Evolutionary conservation across 2,888 invertebrate genomes (phyloP), one percentile per base, ranked within the genome.

Genomic region (Pheosia tremula): DNA sequence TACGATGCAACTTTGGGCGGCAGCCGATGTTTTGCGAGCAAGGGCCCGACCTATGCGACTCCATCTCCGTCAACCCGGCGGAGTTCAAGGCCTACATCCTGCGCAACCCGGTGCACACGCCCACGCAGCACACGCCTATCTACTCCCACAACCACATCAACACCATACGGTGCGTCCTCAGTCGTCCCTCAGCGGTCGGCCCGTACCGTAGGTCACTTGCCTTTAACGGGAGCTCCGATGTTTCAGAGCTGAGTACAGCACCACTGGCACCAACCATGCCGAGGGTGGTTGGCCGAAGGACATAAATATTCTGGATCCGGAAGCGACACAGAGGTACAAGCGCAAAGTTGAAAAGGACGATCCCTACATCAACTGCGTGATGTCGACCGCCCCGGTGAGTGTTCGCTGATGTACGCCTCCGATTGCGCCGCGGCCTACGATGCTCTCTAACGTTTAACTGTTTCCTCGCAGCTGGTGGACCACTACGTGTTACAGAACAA

Each of bases 251-350:
- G 95, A 95, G 64, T 95, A 94, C 77, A 82, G 91, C 6, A 78
- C 72, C 0, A 88, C 90, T 11, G 96, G 97, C 3, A 93, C 95
- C 73, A 95, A 95, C 74, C 97, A 98, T 83, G 94, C 94, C 7
- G 97, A 97, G 81, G 97, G 97, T 47, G 97, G 97, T 3, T 98
- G 97, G 97, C 97, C 97, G 0, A 96, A 95, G 73, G 97, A 97
- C 74, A 93, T 96, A 0, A 94, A 95, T 67, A 84, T 93, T 45
- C 77, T 88, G 36, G 96, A 96, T 80, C 93, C 95, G 41, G 97
- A 97, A 80, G 96, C 96, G 71, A 96, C 96, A 9, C 92, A 95
- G 69, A 94, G 97, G 47, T 97, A 96, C 83, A 94, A 96, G 58
- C 96, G 97, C 72, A 97, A 97, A 85, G 91, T 97, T 10, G 97